Percentiles rank a stretch among this genome's conserved stretches.
Evolutionary conservation across 2,797 vertebrate species (phyloP).

Genomic region (Acridotheres tristis): DNA sequence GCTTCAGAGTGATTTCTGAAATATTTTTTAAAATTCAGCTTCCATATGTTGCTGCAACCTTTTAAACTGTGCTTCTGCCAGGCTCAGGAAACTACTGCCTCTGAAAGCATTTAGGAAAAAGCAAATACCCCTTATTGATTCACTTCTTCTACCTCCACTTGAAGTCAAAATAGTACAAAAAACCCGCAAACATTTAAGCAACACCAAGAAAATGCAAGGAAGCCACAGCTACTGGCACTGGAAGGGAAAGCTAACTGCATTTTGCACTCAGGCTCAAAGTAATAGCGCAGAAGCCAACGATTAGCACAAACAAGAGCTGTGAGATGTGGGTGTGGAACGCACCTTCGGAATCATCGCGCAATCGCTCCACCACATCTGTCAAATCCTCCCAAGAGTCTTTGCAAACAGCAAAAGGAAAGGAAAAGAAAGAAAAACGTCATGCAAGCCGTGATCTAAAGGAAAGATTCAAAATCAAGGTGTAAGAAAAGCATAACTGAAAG

Average conservation of each 20-base stretch:
- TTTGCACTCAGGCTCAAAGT: conserved; percentile 13
- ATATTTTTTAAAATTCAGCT: not conserved
- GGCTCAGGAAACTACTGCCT: not conserved
- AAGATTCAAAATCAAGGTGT: conserved; percentile 66
- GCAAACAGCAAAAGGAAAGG: conserved; percentile 85
- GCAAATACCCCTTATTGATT: not conserved
- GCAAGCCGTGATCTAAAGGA: conserved; percentile 78
- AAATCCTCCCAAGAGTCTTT: conserved; percentile 95
- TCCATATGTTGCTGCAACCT: not conserved
- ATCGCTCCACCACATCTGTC: conserved; percentile 91
- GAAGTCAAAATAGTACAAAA: not conserved
- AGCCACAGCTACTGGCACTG: not conserved
- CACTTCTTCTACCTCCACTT: not conserved
- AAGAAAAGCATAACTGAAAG: conserved; percentile 65
- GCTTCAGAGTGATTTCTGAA: not conserved
- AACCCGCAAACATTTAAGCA: not conserved
- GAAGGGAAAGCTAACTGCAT: not conserved
- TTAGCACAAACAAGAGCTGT: conserved; percentile 60
- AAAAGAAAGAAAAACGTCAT: conserved; percentile 85
- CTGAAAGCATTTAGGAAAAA: not conserved
- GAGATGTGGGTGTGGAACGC: conserved; percentile 82
- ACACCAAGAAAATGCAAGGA: not conserved
- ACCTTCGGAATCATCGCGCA: conserved; percentile 89
- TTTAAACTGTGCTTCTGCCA: not conserved
- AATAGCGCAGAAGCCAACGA: conserved; percentile 42